These are phyloP conservation scores for Colaptes auratus DNA, from an alignment of 2,113 vertebrate species.

Conservation along the genomic window DNA sequence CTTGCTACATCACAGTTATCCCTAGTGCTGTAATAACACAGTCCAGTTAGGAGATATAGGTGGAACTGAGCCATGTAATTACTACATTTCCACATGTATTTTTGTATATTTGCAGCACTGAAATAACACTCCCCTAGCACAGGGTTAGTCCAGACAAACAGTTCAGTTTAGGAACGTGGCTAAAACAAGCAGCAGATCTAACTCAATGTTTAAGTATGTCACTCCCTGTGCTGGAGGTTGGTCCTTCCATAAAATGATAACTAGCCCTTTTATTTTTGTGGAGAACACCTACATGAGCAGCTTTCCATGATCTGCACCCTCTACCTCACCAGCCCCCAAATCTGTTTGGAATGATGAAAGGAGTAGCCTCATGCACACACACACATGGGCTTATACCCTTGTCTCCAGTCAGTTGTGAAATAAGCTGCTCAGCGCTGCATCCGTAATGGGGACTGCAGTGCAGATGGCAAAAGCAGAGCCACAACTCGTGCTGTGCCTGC, in stretches of 20 bases:
- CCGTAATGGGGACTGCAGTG: constrained; percentile 70
- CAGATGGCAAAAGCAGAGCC: constrained; percentile 51
- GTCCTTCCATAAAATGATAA: neutral
- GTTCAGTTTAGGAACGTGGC: neutral
- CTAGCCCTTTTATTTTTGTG: neutral
- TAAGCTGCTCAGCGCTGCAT: constrained; percentile 60
- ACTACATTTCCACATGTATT: constrained; percentile 37
- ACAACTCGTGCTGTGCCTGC: neutral
- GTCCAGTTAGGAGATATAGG: constrained; percentile 6
- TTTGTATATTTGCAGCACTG: neutral
- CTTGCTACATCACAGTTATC: constrained; percentile 24
- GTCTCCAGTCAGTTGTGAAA: constrained; percentile 65
- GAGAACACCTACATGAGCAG: neutral
- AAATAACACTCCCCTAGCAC: neutral
- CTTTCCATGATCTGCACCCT: neutral
- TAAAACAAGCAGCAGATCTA: neutral
- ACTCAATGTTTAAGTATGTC: neutral
- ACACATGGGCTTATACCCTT: neutral
- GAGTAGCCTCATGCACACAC: neutral
- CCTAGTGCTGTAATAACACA: constrained; percentile 13
- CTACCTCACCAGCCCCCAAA: neutral
- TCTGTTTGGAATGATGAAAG: neutral
- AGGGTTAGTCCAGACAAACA: neutral
- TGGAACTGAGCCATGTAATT: constrained; percentile 38
- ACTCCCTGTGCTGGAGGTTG: neutral